A percentile compares a stretch with the other conserved stretches of the same genome.
phyloP scores from a whole-genome alignment of 23 tunicate genomes.

The Ciona savignyi region DNA sequence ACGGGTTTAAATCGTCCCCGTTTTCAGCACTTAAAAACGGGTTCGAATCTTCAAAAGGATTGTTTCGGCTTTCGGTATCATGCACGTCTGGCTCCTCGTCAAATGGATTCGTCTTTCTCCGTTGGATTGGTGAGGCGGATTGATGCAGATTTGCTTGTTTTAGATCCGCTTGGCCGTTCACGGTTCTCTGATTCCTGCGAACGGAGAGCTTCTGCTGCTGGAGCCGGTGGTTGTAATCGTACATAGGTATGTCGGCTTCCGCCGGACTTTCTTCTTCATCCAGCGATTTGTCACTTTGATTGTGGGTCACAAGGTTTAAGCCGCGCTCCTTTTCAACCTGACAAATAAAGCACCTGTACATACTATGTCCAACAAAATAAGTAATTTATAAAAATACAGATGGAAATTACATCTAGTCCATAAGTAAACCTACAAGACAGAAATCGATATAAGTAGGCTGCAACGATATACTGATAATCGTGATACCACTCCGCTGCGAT shows the following conservation, averaged over 20 bases:
- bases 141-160: conserved; percentile 13
- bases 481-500: too few species aligned
- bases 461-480: too few species aligned
- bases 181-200: not conserved
- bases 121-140: conserved; percentile 38
- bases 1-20: conserved; percentile 38
- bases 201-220: not conserved
- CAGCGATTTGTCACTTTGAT: conserved; percentile 5
- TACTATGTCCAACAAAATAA: not conserved
- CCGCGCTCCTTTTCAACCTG: conserved; percentile 72
- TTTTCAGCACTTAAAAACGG: conserved; percentile 1
- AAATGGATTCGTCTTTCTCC: conserved; percentile 49
- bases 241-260: conserved; percentile 11
- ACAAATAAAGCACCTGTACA: not conserved
- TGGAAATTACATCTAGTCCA: not conserved
- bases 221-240: not conserved
- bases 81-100: conserved; percentile 30
- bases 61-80: conserved; percentile 20
- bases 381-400: not conserved
- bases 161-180: not conserved
- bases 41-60: conserved; percentile 51
- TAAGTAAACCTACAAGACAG: too few species aligned
- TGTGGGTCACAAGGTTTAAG: not conserved
- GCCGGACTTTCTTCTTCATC: conserved; percentile 25
- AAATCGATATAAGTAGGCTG: too few species aligned